These are phyloP conservation scores for Ichneumoninae sp. DNA, from an alignment of 2,888 invertebrate species.

Conservation along the genomic window DNA sequence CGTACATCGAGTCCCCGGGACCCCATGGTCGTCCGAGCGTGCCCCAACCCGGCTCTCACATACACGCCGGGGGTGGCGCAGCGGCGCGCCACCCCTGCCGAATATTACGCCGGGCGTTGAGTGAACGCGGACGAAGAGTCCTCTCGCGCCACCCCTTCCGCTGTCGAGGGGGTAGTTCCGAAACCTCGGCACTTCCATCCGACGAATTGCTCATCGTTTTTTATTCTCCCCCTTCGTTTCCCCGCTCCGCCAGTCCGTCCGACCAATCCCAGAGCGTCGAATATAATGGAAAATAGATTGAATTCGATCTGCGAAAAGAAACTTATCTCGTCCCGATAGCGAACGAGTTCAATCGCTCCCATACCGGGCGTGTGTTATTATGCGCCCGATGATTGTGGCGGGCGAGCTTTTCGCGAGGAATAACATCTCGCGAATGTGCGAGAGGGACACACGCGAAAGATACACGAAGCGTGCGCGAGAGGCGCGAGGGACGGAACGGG, in stretches of 20 bases:
- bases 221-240: conserved; percentile 30
- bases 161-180: conserved; percentile 78
- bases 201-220: conserved; percentile 62
- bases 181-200: conserved; percentile 72
- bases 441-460: conserved; percentile 66
- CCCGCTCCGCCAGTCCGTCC: conserved; percentile 38
- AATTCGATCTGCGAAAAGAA: conserved; percentile 64
- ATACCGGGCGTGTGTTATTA: conserved; percentile 54
- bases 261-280: conserved; percentile 41
- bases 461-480: conserved; percentile 32
- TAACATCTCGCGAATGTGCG: conserved; percentile 65
- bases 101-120: conserved; percentile 78
- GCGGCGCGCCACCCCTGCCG: conserved; percentile 69
- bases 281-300: conserved; percentile 67
- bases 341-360: conserved; percentile 35
- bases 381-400: conserved; percentile 62
- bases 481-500: conserved; percentile 41
- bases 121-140: conserved; percentile 76
- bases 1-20: conserved; percentile 72
- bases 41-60: conserved; percentile 69
- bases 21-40: conserved; percentile 72
- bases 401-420: conserved; percentile 54
- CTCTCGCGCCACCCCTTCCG: conserved; percentile 43
- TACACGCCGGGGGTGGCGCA: conserved; percentile 56
- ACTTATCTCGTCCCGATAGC: conserved; percentile 49